Evolutionary conservation across 2,113 vertebrate genomes (phyloP).

Genomic region (Rhinoptilus africanus): DNA sequence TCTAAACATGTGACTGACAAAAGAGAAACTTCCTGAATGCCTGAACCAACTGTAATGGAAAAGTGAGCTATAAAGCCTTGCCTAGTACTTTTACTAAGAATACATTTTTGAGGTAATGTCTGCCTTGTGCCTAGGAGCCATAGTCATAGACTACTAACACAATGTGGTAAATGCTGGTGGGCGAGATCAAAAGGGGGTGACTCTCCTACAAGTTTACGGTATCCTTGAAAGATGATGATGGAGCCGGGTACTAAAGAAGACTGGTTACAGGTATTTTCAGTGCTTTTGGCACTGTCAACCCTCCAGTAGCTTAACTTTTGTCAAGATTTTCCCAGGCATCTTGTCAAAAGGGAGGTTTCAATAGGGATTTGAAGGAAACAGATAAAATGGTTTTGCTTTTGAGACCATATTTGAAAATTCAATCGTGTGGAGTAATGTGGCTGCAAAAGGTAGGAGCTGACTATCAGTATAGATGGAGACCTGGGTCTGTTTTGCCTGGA

Average conservation of each 20-base stretch:
- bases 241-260: background rate
- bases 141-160: background rate
- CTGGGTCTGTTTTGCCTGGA: background rate
- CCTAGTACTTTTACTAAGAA: background rate
- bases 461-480: background rate
- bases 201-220: background rate
- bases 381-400: background rate
- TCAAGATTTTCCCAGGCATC: background rate
- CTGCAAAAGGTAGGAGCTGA: background rate
- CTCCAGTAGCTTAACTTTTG: background rate
- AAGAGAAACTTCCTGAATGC: background rate
- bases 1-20: background rate
- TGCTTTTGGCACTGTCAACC: background rate
- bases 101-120: background rate
- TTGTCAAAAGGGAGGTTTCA: background rate
- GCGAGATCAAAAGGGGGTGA: background rate
- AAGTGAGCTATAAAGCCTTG: background rate
- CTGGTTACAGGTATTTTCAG: background rate
- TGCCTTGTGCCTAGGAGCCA: background rate
- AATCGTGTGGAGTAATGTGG: background rate
- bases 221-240: background rate
- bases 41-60: background rate
- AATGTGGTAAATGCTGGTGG: background rate
- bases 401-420: background rate
- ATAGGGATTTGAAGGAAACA: background rate